Percentiles rank a stretch among this genome's conserved stretches.
These are phyloP conservation scores for Pyrocoelia pectoralis DNA, from an alignment of 2,888 invertebrate species.

Conservation along the genomic window DNA sequence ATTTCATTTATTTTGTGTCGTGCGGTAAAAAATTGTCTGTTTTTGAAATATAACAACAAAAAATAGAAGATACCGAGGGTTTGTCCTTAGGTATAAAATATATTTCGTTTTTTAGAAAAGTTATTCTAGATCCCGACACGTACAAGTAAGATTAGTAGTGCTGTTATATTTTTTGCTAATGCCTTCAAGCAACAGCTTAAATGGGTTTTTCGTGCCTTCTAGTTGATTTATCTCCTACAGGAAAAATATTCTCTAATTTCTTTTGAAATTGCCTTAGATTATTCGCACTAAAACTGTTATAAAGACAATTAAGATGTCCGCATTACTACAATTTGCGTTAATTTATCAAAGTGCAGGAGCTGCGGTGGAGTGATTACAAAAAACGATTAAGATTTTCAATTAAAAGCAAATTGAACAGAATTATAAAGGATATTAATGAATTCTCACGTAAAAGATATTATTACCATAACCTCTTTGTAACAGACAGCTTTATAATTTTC, in stretches of 20 bases:
- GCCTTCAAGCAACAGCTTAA: slow-evolving; percentile 27
- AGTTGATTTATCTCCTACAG: slow-evolving; percentile 25
- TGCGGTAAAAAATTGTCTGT: neutral
- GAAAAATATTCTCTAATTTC: slow-evolving; percentile 30
- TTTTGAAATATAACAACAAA: slow-evolving; percentile 4
- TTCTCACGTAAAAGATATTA: too few relatives aligned
- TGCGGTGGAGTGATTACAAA: too few relatives aligned
- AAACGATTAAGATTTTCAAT: too few relatives aligned
- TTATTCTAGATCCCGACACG: slow-evolving; percentile 27
- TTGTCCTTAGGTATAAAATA: slow-evolving; percentile 10
- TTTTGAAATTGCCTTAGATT: slow-evolving; percentile 22
- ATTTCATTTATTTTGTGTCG: neutral
- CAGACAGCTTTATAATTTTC: too few relatives aligned
- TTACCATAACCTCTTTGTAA: too few relatives aligned
- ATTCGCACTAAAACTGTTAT: slow-evolving; percentile 12
- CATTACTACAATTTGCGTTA: neutral
- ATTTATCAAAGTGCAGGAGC: neutral
- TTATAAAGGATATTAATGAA: too few relatives aligned
- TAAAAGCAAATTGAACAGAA: too few relatives aligned
- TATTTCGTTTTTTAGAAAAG: slow-evolving; percentile 12
- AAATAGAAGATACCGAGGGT: neutral
- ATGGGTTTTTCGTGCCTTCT: slow-evolving; percentile 32
- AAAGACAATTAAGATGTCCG: slow-evolving; percentile 10
- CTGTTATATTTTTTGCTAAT: slow-evolving; percentile 33
- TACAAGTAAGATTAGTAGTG: slow-evolving; percentile 32